Evolutionary conservation across 2,113 vertebrate genomes (phyloP).

Genomic region (Acanthochromis polyacanthus): DNA sequence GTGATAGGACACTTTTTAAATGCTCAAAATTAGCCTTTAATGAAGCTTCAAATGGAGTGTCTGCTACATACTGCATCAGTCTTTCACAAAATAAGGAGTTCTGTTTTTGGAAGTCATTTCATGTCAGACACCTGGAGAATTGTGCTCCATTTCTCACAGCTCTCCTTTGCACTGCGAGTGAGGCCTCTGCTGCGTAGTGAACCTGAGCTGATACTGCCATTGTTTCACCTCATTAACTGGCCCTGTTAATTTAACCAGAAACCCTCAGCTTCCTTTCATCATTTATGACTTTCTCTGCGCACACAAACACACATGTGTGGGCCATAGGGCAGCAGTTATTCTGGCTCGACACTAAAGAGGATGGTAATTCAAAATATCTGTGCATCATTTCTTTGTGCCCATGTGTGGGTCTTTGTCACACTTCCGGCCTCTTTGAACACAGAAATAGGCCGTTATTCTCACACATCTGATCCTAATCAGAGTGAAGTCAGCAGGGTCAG

Average conservation of each 20-base stretch:
- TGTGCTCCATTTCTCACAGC: constrained; percentile 20
- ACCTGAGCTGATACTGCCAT: constrained; percentile 23
- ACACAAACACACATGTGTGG: constrained; percentile 28
- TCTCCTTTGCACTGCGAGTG: neutral
- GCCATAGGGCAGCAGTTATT: constrained; percentile 5
- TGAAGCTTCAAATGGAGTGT: neutral
- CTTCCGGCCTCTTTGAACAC: constrained; percentile 61
- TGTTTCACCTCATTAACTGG: constrained; percentile 54
- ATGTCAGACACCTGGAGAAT: constrained; percentile 28
- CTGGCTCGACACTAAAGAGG: constrained; percentile 18
- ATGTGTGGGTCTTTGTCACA: neutral
- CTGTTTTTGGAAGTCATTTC: constrained; percentile 44
- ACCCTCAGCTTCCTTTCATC: constrained; percentile 49
- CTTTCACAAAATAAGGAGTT: constrained; percentile 34
- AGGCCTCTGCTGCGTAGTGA: constrained; percentile 28
- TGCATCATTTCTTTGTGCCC: neutral
- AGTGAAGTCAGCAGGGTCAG: neutral
- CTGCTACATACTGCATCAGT: constrained; percentile 3
- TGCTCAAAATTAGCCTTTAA: neutral
- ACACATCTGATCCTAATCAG: constrained; percentile 54
- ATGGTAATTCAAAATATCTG: constrained; percentile 26
- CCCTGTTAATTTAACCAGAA: constrained; percentile 46
- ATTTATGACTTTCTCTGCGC: constrained; percentile 25
- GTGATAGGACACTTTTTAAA: neutral
- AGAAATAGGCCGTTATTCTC: constrained; percentile 12